Conservation (phyloP, 2,113 vertebrate species). For the Hemichromis elongatus region DNA sequence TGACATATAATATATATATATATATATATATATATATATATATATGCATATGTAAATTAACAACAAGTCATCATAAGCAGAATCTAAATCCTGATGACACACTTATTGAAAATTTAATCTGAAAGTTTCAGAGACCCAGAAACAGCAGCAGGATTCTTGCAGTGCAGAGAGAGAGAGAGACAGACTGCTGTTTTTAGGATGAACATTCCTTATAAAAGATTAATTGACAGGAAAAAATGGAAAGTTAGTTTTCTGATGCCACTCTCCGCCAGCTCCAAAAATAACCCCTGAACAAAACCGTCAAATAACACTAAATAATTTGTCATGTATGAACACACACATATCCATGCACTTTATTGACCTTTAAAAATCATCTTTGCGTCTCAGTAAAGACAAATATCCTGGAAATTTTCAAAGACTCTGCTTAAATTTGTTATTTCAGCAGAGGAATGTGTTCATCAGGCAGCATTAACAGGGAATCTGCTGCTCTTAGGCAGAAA, state of each 20-base stretch:
- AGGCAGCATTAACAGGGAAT: not conserved
- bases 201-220: conserved; percentile 18
- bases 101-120: not conserved
- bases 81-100: conserved; percentile 9
- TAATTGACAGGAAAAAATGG: conserved; percentile 2
- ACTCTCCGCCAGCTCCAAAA: conserved; percentile 2
- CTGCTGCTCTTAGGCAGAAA: not conserved
- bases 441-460: conserved; percentile 24
- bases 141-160: not conserved
- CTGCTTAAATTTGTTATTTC: conserved; percentile 9
- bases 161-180: not conserved
- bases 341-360: not conserved
- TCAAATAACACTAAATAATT: not conserved
- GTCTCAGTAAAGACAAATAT: not conserved
- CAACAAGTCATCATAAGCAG: not conserved
- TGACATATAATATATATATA: too few species aligned
- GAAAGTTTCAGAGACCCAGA: not conserved
- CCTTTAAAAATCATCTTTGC: not conserved
- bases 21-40: too few species aligned
- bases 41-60: not conserved
- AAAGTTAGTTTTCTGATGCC: not conserved
- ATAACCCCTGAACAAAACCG: not conserved
- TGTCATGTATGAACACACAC: not conserved
- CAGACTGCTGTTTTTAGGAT: not conserved
- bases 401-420: not conserved